A percentile compares a stretch with the other conserved stretches of the same genome.
phyloP scores from a whole-genome alignment of 2,888 invertebrate genomes.

The Platycheirus rosarum region DNA sequence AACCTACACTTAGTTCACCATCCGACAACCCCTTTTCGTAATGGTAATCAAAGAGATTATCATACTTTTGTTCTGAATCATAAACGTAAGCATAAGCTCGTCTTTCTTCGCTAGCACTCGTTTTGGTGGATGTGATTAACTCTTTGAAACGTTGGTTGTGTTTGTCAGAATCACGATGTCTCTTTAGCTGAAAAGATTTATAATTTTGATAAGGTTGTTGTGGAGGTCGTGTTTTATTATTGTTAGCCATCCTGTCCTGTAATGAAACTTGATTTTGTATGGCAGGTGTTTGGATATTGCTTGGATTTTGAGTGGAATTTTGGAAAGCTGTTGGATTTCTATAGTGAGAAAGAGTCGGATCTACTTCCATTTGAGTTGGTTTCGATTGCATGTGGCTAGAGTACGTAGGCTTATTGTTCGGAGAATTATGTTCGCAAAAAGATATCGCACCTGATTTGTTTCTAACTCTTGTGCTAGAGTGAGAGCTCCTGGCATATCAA shows the following conservation, averaged over 20 bases:
- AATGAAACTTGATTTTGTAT: neutral
- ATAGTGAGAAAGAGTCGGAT: no score
- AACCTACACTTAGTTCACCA: neutral
- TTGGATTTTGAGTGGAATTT: neutral
- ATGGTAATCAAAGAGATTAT: neutral
- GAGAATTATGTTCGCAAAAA: neutral
- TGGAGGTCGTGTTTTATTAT: neutral
- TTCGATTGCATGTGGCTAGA: neutral
- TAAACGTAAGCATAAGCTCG: neutral
- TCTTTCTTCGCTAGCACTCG: neutral
- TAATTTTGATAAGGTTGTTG: neutral
- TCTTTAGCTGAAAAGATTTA: neutral
- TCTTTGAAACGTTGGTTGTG: neutral
- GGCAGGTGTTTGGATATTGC: neutral
- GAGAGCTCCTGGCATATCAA: slow-evolving; percentile 28
- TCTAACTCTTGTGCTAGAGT: slow-evolving; percentile 25
- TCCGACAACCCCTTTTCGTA: neutral
- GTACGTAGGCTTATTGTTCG: neutral
- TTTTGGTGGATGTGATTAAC: neutral
- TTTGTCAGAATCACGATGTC: neutral
- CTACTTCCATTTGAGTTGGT: neutral
- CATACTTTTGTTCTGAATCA: neutral
- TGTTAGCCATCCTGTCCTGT: no score
- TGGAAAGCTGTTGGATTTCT: neutral
- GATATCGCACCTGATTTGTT: neutral